These are phyloP conservation scores for Engystomops pustulosus DNA, from an alignment of 2,113 vertebrate species.

Conservation along the genomic window DNA sequence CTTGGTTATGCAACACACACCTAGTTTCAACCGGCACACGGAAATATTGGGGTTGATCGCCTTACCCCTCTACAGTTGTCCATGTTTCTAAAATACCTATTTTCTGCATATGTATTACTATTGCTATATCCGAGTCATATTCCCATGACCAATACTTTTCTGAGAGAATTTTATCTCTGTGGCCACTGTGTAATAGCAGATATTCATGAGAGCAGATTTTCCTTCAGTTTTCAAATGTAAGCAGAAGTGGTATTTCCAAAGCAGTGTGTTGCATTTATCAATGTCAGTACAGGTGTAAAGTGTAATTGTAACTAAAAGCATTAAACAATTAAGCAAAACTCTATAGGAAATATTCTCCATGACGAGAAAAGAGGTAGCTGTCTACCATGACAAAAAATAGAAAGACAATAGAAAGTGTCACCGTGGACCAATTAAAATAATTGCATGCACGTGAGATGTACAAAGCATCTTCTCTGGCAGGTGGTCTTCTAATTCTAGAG, in stretches of 20 bases:
- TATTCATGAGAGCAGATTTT: slow-evolving; percentile 81
- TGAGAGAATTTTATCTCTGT: slow-evolving; percentile 4
- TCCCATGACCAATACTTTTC: neutral
- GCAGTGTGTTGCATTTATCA: slow-evolving; percentile 87
- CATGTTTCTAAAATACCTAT: too few relatives aligned
- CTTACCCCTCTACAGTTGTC: too few relatives aligned
- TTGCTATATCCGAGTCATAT: too few relatives aligned
- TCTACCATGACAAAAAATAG: slow-evolving; percentile 70
- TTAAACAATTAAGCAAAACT: slow-evolving; percentile 89
- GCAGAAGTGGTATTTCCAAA: slow-evolving; percentile 84
- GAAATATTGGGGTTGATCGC: too few relatives aligned
- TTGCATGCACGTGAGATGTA: slow-evolving; percentile 22
- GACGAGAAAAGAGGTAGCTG: slow-evolving; percentile 77
- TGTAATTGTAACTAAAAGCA: slow-evolving; percentile 90
- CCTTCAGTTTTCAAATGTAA: slow-evolving; percentile 83
- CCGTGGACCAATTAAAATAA: slow-evolving; percentile 28
- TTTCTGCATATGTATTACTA: too few relatives aligned
- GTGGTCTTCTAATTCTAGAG: neutral
- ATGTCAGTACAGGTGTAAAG: slow-evolving; percentile 87
- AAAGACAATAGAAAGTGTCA: slow-evolving; percentile 18
- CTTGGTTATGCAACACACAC: too few relatives aligned
- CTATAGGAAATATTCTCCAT: slow-evolving; percentile 79
- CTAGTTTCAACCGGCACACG: too few relatives aligned
- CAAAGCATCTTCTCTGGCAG: slow-evolving; percentile 15
- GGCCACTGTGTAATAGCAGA: neutral